These are phyloP conservation scores for Dynastes maya DNA, from an alignment of 2,888 invertebrate genomes.

Conservation along the genomic window DNA sequence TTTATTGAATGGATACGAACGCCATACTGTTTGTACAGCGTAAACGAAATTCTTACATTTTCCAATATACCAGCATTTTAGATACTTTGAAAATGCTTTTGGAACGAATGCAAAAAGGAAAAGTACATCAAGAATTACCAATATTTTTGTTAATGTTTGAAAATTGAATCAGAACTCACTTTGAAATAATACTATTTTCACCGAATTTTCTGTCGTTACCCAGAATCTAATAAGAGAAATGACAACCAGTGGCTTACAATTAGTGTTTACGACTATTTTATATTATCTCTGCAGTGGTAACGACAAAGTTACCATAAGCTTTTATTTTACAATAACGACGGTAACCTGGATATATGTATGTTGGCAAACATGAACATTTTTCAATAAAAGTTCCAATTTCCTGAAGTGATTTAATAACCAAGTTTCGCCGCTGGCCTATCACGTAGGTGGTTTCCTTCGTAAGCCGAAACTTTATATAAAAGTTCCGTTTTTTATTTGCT, in stretches of 20 bases:
- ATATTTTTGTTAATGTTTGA: too few relatives aligned
- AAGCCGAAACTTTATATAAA: conserved; percentile 29
- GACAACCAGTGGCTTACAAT: too few relatives aligned
- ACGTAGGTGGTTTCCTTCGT: conserved; percentile 29
- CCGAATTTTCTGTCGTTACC: too few relatives aligned
- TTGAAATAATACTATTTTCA: too few relatives aligned
- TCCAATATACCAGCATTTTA: background rate
- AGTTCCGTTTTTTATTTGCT: conserved; percentile 28
- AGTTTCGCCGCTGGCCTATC: background rate
- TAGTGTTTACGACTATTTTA: too few relatives aligned
- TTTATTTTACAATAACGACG: background rate
- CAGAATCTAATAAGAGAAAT: too few relatives aligned
- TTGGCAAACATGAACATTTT: conserved; percentile 16
- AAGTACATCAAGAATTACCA: too few relatives aligned
- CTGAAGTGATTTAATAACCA: conserved; percentile 32
- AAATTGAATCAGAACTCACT: too few relatives aligned
- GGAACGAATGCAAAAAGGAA: too few relatives aligned
- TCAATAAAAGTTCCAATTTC: conserved; percentile 5
- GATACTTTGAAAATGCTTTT: too few relatives aligned
- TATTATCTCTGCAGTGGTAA: background rate
- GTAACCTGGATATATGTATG: conserved; percentile 5
- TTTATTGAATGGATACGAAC: conserved; percentile 18
- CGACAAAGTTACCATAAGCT: too few relatives aligned
- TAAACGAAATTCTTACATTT: background rate
- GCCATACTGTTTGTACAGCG: background rate